These are phyloP conservation scores for Drosophila pseudoananassae DNA, from an alignment of 1,140 invertebrate genomes.

Conservation along the genomic window DNA sequence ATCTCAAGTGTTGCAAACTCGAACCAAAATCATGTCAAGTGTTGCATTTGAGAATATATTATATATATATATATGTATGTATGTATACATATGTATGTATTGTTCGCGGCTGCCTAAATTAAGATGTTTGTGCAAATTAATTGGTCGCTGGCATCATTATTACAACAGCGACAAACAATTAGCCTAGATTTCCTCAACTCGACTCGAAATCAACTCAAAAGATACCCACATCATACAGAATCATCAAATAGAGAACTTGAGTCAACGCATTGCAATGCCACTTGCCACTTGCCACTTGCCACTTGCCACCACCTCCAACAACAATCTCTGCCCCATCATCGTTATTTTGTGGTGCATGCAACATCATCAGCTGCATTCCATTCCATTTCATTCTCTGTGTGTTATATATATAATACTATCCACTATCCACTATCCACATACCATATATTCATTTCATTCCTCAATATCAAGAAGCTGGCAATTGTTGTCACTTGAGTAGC, in stretches of 20 bases:
- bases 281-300: conserved; percentile 22
- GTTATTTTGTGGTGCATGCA: not conserved
- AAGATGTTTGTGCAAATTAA: conserved; percentile 83
- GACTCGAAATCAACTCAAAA: conserved; percentile 1
- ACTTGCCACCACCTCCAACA: not conserved
- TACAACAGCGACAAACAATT: conserved; percentile 82
- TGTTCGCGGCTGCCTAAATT: conserved; percentile 63
- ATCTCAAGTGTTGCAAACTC: conserved; percentile 1
- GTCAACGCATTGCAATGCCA: not conserved
- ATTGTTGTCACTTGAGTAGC: conserved; percentile 65
- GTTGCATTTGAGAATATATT: not conserved
- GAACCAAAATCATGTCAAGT: not conserved
- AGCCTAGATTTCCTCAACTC: conserved; percentile 69
- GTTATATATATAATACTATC: not conserved
- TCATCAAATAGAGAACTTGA: not conserved
- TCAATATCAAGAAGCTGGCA: conserved; percentile 42
- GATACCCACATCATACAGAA: conserved; percentile 1
- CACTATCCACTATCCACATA: not conserved
- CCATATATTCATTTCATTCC: conserved; percentile 14
- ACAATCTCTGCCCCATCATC: conserved; percentile 56
- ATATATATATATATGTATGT: too few species aligned
- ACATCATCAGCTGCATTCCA: conserved; percentile 1
- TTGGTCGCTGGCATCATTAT: conserved; percentile 81
- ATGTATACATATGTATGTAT: not conserved
- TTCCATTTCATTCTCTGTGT: not conserved